Percentiles rank a stretch among this genome's conserved stretches.
These are phyloP conservation scores for Rutpela maculata DNA, from an alignment of 2,888 invertebrate genomes.

Conservation along the genomic window DNA sequence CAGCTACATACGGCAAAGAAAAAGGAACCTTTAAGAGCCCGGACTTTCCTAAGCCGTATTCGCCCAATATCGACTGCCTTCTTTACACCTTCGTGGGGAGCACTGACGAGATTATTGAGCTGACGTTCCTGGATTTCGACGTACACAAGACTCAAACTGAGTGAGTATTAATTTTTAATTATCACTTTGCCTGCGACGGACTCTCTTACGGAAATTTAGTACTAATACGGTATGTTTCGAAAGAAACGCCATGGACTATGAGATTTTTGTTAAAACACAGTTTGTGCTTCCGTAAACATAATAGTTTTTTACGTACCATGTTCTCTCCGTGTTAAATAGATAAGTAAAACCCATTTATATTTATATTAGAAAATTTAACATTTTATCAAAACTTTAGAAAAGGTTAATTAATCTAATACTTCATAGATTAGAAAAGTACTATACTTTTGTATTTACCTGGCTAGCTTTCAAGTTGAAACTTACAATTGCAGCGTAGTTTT, in stretches of 20 bases:
- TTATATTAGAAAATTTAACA: too few species aligned
- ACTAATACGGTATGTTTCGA: neutral
- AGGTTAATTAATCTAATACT: too few species aligned
- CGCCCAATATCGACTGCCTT: slow-evolving; percentile 85
- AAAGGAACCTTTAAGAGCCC: slow-evolving; percentile 90
- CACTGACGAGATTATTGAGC: slow-evolving; percentile 87
- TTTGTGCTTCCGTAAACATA: too few species aligned
- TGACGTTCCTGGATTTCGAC: slow-evolving; percentile 88
- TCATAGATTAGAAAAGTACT: too few species aligned
- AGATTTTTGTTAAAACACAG: too few species aligned
- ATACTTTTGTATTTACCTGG: too few species aligned
- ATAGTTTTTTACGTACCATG: too few species aligned
- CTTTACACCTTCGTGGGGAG: slow-evolving; percentile 89
- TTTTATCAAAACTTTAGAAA: too few species aligned
- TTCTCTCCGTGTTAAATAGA: too few species aligned
- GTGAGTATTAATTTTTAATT: slow-evolving; percentile 76
- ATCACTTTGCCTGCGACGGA: neutral
- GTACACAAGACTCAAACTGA: slow-evolving; percentile 81
- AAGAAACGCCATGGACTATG: neutral
- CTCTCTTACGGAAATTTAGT: neutral
- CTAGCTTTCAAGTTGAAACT: too few species aligned
- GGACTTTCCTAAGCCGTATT: slow-evolving; percentile 87
- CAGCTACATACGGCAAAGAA: slow-evolving; percentile 86
- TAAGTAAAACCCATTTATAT: too few species aligned
- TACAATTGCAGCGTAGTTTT: too few species aligned